phyloP scores from a whole-genome alignment of 2,888 invertebrate species.

The Tetramorium bicarinatum region DNA sequence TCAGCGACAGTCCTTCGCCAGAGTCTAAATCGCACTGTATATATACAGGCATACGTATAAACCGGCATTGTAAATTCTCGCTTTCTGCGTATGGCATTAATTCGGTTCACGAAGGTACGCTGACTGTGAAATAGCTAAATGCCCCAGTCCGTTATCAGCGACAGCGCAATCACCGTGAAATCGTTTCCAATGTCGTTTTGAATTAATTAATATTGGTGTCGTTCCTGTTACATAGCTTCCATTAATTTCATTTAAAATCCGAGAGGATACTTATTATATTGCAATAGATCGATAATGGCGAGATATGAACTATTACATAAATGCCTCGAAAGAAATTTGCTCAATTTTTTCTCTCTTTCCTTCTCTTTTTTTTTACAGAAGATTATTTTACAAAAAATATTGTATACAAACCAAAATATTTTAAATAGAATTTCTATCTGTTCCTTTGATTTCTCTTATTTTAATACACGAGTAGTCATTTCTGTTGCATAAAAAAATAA shows the following conservation, averaged over 20 bases:
- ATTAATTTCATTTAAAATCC: slow-evolving; percentile 2
- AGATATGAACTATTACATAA: background rate
- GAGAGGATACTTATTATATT: background rate
- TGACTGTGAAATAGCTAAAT: slow-evolving; percentile 14
- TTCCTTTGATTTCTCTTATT: background rate
- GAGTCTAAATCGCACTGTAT: slow-evolving; percentile 37
- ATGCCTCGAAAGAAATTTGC: background rate
- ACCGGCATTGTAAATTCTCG: slow-evolving; percentile 39
- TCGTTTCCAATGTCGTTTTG: background rate
- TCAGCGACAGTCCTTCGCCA: slow-evolving; percentile 40
- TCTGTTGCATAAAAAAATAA: background rate
- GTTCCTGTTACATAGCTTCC: background rate
- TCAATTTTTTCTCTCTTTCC: background rate
- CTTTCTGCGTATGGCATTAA: slow-evolving; percentile 43
- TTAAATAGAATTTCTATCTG: background rate
- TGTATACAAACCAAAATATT: background rate
- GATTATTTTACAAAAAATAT: background rate
- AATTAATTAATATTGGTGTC: slow-evolving; percentile 24
- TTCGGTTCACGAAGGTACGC: slow-evolving; percentile 8
- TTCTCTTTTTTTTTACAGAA: background rate
- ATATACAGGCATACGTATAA: background rate
- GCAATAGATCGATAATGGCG: background rate
- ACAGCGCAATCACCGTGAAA: slow-evolving; percentile 18
- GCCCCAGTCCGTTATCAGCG: slow-evolving; percentile 15
- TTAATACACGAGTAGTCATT: background rate